Conservation (phyloP, 1,140 invertebrate genomes). For the Phenacoccus solenopsis region DNA sequence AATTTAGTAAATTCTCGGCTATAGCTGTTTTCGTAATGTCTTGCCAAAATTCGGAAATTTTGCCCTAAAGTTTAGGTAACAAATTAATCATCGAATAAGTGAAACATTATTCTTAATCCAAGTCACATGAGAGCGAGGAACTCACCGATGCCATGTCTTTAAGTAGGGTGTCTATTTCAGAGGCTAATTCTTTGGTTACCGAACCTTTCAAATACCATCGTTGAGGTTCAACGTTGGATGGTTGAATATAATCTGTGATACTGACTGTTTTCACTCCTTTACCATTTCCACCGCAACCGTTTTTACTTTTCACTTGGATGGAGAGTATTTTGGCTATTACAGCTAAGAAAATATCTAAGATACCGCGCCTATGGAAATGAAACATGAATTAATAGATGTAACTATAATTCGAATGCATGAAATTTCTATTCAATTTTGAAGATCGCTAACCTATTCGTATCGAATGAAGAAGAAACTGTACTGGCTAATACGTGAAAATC, state of each 20-base stretch:
- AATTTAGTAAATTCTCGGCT: conserved; percentile 72
- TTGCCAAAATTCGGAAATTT: conserved; percentile 74
- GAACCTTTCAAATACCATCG: conserved; percentile 78
- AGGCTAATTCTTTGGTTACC: conserved; percentile 68
- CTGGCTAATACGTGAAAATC: conserved; percentile 58
- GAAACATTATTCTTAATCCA: not conserved
- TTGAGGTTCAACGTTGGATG: conserved; percentile 41
- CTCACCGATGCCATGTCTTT: conserved; percentile 78
- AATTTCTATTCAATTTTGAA: not conserved
- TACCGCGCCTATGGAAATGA: conserved; percentile 39
- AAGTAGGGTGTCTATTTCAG: conserved; percentile 74
- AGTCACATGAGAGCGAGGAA: too few species aligned
- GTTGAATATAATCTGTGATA: conserved; percentile 44
- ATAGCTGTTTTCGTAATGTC: conserved; percentile 78
- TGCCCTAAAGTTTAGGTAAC: conserved; percentile 46
- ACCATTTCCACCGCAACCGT: conserved; percentile 41
- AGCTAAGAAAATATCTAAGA: conserved; percentile 74
- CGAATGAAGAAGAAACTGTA: not conserved
- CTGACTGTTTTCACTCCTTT: conserved; percentile 50
- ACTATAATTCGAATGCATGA: not conserved
- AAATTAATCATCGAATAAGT: not conserved
- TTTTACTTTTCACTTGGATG: conserved; percentile 76
- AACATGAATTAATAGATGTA: not conserved
- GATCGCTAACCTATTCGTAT: not conserved
- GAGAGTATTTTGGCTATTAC: conserved; percentile 76